These are phyloP conservation scores for Hapalemur alaotrensis DNA, from an alignment of 2,797 vertebrate genomes.

Conservation along the genomic window DNA sequence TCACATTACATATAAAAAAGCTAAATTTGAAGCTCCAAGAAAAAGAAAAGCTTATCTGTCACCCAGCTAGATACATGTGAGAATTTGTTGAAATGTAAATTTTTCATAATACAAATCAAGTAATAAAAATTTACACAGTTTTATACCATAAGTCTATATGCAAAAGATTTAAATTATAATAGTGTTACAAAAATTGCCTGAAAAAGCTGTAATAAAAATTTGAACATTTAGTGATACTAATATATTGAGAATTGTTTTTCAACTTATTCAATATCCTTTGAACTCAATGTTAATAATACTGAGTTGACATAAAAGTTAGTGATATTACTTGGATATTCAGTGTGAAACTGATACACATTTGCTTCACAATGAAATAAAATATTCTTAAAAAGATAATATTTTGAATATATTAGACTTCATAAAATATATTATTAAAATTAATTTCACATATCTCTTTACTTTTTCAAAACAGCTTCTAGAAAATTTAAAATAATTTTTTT, in stretches of 20 bases:
- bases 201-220: neutral
- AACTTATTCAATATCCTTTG: neutral
- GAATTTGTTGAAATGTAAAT: neutral
- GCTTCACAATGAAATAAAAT: neutral
- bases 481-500: neutral
- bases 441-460: neutral
- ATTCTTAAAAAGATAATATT: neutral
- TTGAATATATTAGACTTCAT: neutral
- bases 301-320: neutral
- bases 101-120: neutral
- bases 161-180: neutral
- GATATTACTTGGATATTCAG: neutral
- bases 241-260: neutral
- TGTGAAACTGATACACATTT: neutral
- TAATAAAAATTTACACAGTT: neutral
- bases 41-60: neutral
- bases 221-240: neutral
- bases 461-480: neutral
- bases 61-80: neutral
- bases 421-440: neutral
- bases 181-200: neutral
- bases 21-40: neutral
- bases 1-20: neutral
- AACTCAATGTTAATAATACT: neutral
- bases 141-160: neutral